Conservation (phyloP, 2,797 vertebrate genomes). For the Sebastes baramenuke region DNA sequence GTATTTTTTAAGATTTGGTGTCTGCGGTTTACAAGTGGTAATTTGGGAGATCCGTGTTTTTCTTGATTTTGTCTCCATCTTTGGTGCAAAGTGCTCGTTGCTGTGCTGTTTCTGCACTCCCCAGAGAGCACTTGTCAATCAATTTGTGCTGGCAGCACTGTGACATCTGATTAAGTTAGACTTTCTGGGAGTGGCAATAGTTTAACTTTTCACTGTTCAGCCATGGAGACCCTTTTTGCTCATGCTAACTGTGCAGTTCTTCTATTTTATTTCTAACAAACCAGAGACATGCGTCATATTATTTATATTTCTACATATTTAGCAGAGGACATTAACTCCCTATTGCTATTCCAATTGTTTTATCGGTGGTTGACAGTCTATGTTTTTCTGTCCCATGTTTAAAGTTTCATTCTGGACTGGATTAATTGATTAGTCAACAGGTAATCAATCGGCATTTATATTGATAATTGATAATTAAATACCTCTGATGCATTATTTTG, state of each 20-base stretch:
- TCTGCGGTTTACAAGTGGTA: conserved; percentile 33
- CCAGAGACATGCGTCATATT: background rate
- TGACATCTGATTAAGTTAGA: background rate
- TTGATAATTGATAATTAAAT: background rate
- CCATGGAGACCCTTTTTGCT: background rate
- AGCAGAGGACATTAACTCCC: background rate
- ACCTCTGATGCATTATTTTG: background rate
- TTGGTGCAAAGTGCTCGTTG: background rate
- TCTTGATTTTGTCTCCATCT: conserved; percentile 14
- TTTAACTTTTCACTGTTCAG: background rate
- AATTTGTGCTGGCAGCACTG: background rate
- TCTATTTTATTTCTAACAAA: background rate
- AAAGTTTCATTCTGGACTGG: background rate
- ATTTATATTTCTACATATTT: background rate
- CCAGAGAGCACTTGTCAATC: background rate
- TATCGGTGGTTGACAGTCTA: no score
- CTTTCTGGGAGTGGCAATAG: background rate
- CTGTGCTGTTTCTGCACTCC: background rate
- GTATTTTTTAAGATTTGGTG: conserved; percentile 28
- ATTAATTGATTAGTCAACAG: background rate
- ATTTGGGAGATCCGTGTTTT: conserved; percentile 23
- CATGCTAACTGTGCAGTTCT: background rate
- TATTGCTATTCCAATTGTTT: background rate
- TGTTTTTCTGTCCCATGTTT: background rate
- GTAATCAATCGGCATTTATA: background rate